Evolutionary conservation across 2,888 invertebrate species (phyloP).

Genomic region (Hypolimnas misippus): DNA sequence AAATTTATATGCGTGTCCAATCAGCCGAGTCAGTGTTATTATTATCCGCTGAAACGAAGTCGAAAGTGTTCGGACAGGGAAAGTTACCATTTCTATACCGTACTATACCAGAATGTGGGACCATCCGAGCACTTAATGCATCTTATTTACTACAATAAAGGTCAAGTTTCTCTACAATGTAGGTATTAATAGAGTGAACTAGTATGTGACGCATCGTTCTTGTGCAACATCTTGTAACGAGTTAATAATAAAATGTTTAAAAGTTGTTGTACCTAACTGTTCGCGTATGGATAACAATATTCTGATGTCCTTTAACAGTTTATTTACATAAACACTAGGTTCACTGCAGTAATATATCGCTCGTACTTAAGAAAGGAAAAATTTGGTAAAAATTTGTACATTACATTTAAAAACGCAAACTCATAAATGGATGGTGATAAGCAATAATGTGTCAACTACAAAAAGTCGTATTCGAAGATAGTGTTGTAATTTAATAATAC

Average conservation of each 20-base stretch:
- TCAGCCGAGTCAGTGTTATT: constrained; percentile 57
- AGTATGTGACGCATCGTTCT: constrained; percentile 5
- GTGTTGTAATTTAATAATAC: no score
- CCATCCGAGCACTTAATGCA: constrained; percentile 22
- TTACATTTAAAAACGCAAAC: no score
- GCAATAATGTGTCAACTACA: no score
- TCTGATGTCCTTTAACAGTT: neutral
- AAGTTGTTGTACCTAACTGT: neutral
- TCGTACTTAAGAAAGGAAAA: no score
- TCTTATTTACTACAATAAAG: constrained; percentile 16
- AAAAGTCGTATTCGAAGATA: no score
- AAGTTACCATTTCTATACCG: constrained; percentile 52
- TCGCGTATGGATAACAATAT: neutral
- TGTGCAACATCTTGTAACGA: constrained; percentile 6
- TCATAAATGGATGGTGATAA: no score
- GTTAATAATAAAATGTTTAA: neutral
- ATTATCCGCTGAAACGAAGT: constrained; percentile 62
- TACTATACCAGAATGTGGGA: constrained; percentile 28
- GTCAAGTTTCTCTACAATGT: constrained; percentile 7
- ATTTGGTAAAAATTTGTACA: no score
- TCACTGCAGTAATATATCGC: no score
- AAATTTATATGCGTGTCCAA: constrained; percentile 43
- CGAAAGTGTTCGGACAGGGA: constrained; percentile 72
- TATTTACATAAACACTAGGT: no score
- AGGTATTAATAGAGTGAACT: constrained; percentile 8